phyloP scores from a whole-genome alignment of 2,113 vertebrate genomes.

The Neolamprologus kungweensis region DNA sequence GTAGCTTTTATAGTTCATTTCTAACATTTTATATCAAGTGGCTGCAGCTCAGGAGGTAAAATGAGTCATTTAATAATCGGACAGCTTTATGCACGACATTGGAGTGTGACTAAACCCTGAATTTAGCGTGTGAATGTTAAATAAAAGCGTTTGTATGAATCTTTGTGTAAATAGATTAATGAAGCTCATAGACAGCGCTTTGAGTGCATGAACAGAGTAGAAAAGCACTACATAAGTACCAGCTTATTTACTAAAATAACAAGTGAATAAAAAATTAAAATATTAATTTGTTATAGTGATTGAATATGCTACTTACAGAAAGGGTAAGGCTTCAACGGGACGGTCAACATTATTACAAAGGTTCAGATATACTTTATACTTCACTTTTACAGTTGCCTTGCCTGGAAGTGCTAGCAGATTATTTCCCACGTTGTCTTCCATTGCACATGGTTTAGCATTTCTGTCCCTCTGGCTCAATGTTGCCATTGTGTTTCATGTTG shows the following conservation, averaged over 20 bases:
- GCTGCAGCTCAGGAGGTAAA: neutral
- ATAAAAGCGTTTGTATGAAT: neutral
- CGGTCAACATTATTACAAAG: neutral
- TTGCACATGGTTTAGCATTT: neutral
- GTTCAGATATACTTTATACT: neutral
- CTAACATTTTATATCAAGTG: neutral
- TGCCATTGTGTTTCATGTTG: neutral
- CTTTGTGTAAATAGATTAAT: neutral
- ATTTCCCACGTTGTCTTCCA: neutral
- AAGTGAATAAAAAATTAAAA: neutral
- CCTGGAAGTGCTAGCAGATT: neutral
- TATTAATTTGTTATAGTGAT: neutral
- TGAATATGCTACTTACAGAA: neutral
- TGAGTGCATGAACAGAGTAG: neutral
- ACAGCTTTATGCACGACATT: neutral
- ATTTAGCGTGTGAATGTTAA: neutral
- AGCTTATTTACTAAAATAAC: neutral
- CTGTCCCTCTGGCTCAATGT: neutral
- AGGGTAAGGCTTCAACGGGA: neutral
- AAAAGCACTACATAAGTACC: neutral
- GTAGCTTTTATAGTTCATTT: neutral
- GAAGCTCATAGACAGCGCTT: neutral
- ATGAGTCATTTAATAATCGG: neutral
- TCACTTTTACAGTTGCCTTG: neutral
- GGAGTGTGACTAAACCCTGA: neutral